Evolutionary conservation across 53 echinoderm and acorn worm genomes (phyloP).

Genomic region (Holothuria scabra): DNA sequence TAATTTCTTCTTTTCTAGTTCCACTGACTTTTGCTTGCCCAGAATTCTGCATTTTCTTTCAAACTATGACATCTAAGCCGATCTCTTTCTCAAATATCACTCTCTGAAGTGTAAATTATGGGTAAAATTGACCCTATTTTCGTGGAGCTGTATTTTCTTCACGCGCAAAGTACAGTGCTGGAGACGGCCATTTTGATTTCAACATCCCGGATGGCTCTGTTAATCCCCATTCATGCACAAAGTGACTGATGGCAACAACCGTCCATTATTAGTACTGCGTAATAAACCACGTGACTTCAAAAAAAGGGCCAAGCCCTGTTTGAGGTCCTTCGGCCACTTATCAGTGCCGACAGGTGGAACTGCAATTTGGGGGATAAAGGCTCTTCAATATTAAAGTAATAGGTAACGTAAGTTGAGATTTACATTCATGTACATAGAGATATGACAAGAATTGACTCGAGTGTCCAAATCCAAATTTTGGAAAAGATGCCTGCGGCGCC

Average conservation of each 20-base stretch:
- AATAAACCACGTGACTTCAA: too few relatives aligned
- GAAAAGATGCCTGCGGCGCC: too few relatives aligned
- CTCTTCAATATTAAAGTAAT: too few relatives aligned
- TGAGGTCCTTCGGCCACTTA: too few relatives aligned
- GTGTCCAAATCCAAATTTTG: too few relatives aligned
- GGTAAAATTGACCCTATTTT: neutral
- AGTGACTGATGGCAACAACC: constrained; percentile 20
- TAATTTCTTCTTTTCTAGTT: constrained; percentile 36
- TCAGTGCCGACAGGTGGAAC: too few relatives aligned
- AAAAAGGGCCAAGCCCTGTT: too few relatives aligned
- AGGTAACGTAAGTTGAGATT: too few relatives aligned
- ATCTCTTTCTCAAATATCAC: constrained; percentile 9
- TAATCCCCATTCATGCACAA: constrained; percentile 8
- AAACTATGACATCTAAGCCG: constrained; percentile 4
- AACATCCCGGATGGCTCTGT: constrained; percentile 43
- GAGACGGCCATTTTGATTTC: constrained; percentile 39
- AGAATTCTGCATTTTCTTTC: constrained; percentile 45
- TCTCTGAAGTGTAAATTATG: neutral
- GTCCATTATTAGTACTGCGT: too few relatives aligned
- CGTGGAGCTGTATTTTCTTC: constrained; percentile 15
- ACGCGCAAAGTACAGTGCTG: constrained; percentile 15
- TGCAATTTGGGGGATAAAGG: too few relatives aligned
- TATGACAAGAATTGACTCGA: too few relatives aligned
- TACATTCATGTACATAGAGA: too few relatives aligned
- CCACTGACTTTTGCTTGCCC: constrained; percentile 29